Base-by-base conservation (phyloP, 2,113 vertebrate species). In the Pandion haliaetus region DNA sequence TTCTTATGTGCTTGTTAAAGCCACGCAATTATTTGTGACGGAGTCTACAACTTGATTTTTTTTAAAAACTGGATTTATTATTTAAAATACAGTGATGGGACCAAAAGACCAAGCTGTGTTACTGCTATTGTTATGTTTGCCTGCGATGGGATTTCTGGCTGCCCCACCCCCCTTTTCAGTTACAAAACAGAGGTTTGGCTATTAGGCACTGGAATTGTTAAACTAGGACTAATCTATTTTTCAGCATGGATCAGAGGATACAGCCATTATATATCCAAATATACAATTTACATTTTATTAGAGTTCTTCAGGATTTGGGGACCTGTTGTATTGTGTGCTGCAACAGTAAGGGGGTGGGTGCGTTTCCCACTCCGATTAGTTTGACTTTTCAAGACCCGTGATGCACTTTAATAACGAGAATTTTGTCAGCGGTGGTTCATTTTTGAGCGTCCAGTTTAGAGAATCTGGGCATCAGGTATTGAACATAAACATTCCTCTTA, bases 1-100 rank as follows among this genome's bases (percentile, higher is more conserved):
- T 55, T 71, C 10, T 40, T 55, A 58, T 31, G 55, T 67, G 47
- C 57, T 82, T 93, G 26, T 91, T 94, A 66, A 86, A 89, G 29
- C 9, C 42, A 36, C 32, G 13, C 28, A 52, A 23, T 65, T 83
- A 34, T 65, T 86, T 71, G 19, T 72, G 31, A 80, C 20, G 24
- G 19, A 86, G 32, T 65, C 44, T 61, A 54, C 49, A 79, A 17
- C 13, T 45, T 57, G 44, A 44, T 63, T 63, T 55, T 17, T 50
- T 20, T 0, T n/a, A n/a, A 1, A 28, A 70, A 57, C 16, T 5
- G 1, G 5, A 32, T 54, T 61, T 62, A 26, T 69, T 88, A 32
- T 83, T 94, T 69, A 65, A 52, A 86, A 50, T 89, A 38, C 9
- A 62, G 4, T 25, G 36, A 21, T 42, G n/a, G n/a, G 72, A 73